These are phyloP conservation scores for Psilopsiagon aymara DNA, from an alignment of 2,113 vertebrate genomes.

Conservation along the genomic window DNA sequence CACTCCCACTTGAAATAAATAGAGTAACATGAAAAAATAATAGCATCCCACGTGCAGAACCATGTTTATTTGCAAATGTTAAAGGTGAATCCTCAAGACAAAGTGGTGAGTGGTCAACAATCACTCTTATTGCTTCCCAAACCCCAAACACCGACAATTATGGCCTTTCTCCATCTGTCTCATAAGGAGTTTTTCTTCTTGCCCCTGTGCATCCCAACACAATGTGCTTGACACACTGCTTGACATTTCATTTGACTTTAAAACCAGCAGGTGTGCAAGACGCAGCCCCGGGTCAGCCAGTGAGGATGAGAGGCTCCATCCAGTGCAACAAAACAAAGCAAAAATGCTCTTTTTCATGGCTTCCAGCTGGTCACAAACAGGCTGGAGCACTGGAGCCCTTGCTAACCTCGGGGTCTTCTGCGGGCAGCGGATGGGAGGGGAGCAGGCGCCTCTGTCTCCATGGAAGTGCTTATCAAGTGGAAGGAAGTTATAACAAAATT, in stretches of 20 bases:
- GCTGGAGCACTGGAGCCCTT: neutral
- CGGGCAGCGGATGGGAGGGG: neutral
- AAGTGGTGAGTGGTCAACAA: accelerated
- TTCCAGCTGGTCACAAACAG: constrained; percentile 39
- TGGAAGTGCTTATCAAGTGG: constrained; percentile 33
- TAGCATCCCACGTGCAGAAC: neutral
- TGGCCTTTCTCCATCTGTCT: neutral
- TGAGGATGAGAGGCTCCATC: constrained; percentile 37
- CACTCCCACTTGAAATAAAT: neutral
- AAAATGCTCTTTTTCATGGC: neutral
- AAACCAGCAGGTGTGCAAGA: constrained; percentile 66
- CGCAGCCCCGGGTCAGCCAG: constrained; percentile 21
- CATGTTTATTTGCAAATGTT: neutral
- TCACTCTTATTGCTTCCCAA: neutral
- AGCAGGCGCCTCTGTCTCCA: neutral
- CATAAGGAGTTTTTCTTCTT: neutral
- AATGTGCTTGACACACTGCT: neutral
- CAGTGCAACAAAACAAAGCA: neutral
- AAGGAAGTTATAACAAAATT: constrained; percentile 50
- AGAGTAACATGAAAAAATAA: neutral
- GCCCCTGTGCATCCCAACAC: neutral
- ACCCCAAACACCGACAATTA: neutral
- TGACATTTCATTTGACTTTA: constrained; percentile 52
- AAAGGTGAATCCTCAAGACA: neutral
- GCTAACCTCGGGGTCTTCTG: neutral